Evolutionary conservation across 2,888 invertebrate genomes (phyloP), one percentile per base, ranked within the genome.

Genomic region (Hedychridium roseum): DNA sequence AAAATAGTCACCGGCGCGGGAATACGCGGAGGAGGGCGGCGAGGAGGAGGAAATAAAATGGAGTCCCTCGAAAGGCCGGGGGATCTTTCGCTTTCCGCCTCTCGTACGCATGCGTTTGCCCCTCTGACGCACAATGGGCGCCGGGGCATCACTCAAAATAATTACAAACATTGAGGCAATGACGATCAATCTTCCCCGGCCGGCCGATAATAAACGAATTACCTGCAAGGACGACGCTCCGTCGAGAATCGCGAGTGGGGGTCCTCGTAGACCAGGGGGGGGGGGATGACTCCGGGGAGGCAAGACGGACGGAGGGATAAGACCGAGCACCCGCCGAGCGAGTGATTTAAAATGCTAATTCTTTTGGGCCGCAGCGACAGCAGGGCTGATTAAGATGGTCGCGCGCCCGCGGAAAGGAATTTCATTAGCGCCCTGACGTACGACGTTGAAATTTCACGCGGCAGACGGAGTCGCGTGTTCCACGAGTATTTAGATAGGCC

Each of bases 321-420:
- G n/a, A n/a, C n/a, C 26, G 56, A 47, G 64, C 67, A 66, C 72
- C 71, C 71, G 70, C 53, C 52, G 73, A 51, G 63, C 60, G 71
- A 59, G 62, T 66, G 55, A 66, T 71, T 74, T 68, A 66, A 72
- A 74, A 74, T 73, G 69, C 69, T 74, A 71, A 72, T 73, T 60
- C 50, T 60, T 60, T 54, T 57, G 64, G 65, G 60, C 50, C 57
- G 43, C 57, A 52, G 59, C 64, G 60, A 66, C 66, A 67, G 62
- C 54, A 57, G 65, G 62, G 61, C 67, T 73, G 72, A 74, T 74
- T 74, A 68, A 73, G 71, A 71, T 62, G 62, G 53, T 57, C 60
- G 42, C 43, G 41, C 46, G 46, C 36, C 54, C 62, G 60, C 54
- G 61, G 54, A 59, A 54, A 64, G 55, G 57, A 65, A 68, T 68